Evolutionary conservation across 2,797 vertebrate genomes (phyloP), one percentile per base, ranked within the genome.

Genomic region (Botia almorhae): DNA sequence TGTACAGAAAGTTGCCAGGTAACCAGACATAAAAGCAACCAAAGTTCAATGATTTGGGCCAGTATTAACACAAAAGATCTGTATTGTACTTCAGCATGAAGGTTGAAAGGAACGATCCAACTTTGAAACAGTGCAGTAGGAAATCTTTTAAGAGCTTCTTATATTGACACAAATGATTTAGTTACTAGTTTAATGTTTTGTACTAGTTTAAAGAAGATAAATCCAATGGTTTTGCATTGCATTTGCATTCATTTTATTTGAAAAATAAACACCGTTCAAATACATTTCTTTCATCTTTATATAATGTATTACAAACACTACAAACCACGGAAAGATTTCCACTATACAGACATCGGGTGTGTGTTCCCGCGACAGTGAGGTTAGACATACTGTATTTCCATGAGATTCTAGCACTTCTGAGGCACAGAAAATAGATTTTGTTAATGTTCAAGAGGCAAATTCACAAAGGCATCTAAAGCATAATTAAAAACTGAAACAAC

Each of bases 1-100:
- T 39, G 43, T 33, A 10, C 29, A 69, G 1, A 17, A 84, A 84
- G 83, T 83, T 79, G 56, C 82, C 72, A 73, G 76, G 75, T 67
- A 85, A 84, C 51, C 60, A 82, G 17, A 84, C 65, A 85, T 87
- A 55, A 88, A 86, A 87, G 83, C 48, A 61, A 61, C 63, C 11
- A 17, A 61, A 12, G n/a, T 12, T 21, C 5, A 2, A 50, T 36
- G 36, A 16, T 63, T 64, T 74, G 23, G 4, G 46, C 26, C n/a
- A 43, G 75, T 13, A 74, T 71, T 67, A 19, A 76, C 60, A 51
- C 58, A 69, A 63, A 69, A 48, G 43, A 33, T 21, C 23, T 33
- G 56, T 21, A 43, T 61, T 19, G 53, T 39, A 16, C 26, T 60
- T 74, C n/a, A 69, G 39, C 58, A 50, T 51, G 26, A 11, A 67